Percentiles rank a stretch among this genome's conserved stretches.
Conservation (phyloP, 2,113 vertebrate genomes). For the Ploceus nigricollis region DNA sequence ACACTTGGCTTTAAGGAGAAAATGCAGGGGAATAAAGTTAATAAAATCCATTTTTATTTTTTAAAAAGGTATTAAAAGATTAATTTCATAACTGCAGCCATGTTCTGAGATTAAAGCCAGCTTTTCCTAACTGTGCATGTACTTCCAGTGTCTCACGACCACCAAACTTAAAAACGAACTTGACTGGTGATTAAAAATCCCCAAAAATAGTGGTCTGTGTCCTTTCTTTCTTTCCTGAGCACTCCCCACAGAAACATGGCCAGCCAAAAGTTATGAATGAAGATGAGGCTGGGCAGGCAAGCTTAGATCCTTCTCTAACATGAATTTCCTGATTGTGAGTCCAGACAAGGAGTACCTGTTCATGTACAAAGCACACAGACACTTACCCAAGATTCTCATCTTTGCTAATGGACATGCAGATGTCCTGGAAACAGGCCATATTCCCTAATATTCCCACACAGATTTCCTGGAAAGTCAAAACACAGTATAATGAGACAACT, state of each 20-base stretch:
- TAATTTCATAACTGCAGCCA: not conserved
- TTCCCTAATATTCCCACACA: conserved; percentile 97
- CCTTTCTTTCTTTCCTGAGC: not conserved
- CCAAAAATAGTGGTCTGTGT: not conserved
- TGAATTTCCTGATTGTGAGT: not conserved
- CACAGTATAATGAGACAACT: not conserved
- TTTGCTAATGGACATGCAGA: conserved; percentile 86
- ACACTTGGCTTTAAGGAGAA: conserved; percentile 76
- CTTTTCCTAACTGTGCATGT: not conserved
- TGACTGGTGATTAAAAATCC: not conserved
- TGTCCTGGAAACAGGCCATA: conserved; percentile 93
- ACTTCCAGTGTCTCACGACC: not conserved
- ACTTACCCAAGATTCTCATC: conserved; percentile 88
- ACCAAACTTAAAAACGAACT: not conserved
- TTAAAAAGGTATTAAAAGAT: not conserved
- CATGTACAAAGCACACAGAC: not conserved
- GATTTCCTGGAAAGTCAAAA: conserved; percentile 85
- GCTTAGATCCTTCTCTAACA: not conserved
- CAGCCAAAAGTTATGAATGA: not conserved
- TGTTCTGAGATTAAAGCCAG: not conserved
- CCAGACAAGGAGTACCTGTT: not conserved
- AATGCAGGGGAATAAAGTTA: not conserved
- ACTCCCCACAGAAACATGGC: not conserved
- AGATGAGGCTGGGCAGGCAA: not conserved
- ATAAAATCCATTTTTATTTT: not conserved